These are phyloP conservation scores for Caenorhabditis sinica DNA, from an alignment of 2,888 invertebrate species.

Conservation along the genomic window DNA sequence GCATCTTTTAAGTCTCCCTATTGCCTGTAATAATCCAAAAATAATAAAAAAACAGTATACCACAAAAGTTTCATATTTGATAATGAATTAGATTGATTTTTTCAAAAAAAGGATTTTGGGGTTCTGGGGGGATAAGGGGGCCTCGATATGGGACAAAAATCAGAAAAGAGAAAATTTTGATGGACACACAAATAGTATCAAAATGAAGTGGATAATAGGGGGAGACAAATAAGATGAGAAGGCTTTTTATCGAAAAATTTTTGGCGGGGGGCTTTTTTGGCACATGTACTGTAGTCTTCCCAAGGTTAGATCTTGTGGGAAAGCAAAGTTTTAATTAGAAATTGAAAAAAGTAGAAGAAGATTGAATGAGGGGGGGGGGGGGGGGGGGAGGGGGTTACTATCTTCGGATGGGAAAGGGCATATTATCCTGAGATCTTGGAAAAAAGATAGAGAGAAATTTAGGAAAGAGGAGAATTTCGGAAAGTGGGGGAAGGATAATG, in stretches of 20 bases:
- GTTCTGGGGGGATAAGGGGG: neutral
- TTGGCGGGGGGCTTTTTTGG: neutral
- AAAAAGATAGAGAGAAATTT: neutral
- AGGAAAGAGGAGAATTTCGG: neutral
- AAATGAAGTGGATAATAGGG: conserved; percentile 5
- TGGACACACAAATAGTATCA: neutral
- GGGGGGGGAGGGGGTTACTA: neutral
- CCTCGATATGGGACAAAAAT: conserved; percentile 14
- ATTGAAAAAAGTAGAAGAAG: neutral
- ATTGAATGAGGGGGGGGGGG: too few relatives aligned
- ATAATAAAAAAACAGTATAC: neutral
- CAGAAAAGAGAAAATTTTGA: neutral
- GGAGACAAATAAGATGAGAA: neutral
- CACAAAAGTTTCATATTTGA: conserved; percentile 19
- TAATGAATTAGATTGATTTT: neutral
- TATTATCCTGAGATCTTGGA: neutral
- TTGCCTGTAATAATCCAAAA: neutral
- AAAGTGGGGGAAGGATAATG: neutral
- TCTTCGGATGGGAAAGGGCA: neutral
- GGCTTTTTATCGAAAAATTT: neutral
- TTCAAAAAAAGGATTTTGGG: neutral
- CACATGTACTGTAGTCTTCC: neutral
- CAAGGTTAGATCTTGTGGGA: neutral
- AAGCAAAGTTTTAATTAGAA: neutral
- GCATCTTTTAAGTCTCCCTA: neutral